A percentile compares a stretch with the other conserved stretches of the same genome.
Conservation (phyloP, 2,797 vertebrate genomes). For the Acanthurus tractus region DNA sequence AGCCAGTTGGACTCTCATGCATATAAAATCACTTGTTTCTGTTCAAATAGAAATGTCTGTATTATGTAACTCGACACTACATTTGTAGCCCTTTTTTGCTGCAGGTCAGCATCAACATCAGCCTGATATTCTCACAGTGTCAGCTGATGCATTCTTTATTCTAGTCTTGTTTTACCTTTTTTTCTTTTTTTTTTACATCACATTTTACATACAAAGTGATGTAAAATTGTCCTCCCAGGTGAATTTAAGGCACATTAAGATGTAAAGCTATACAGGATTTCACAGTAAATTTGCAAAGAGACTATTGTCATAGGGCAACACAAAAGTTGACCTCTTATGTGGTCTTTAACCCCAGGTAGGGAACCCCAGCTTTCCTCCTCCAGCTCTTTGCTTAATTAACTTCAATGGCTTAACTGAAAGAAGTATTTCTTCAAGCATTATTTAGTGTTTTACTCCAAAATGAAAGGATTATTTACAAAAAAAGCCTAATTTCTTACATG, state of each 20-base stretch:
- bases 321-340: background rate
- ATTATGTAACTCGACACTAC: conserved; percentile 5
- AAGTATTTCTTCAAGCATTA: background rate
- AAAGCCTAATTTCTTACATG: background rate
- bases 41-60: background rate
- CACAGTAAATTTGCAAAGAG: background rate
- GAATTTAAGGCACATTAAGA: background rate
- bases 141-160: conserved; percentile 8
- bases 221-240: background rate
- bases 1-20: background rate
- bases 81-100: background rate
- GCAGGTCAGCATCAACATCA: background rate
- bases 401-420: background rate
- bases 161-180: background rate
- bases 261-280: background rate
- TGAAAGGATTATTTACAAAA: background rate
- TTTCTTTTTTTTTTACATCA: background rate
- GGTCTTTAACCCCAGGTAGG: too few species aligned
- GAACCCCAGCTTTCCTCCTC: background rate
- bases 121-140: background rate
- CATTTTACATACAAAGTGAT: background rate
- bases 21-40: background rate
- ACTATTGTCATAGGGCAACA: background rate
- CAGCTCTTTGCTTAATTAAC: background rate
- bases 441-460: background rate